A percentile compares a stretch with the other conserved stretches of the same genome.
Conservation (phyloP, 2,113 vertebrate species). For the Aldabrachelys gigantea region DNA sequence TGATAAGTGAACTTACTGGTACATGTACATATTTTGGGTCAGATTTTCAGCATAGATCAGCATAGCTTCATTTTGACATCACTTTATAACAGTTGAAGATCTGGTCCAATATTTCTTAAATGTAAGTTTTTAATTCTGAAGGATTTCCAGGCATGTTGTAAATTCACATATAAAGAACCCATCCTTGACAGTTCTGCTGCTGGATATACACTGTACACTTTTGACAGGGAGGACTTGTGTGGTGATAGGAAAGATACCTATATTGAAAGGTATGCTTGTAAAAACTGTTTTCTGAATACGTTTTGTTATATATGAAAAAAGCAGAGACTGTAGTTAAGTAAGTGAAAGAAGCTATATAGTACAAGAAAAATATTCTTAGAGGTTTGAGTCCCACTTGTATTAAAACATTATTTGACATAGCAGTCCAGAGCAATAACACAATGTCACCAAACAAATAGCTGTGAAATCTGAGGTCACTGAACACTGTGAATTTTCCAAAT, state of each 20-base stretch:
- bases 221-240: not conserved
- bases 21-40: not conserved
- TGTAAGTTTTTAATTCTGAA: rapidly evolving
- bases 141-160: rapidly evolving
- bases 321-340: not conserved
- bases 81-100: not conserved
- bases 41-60: not conserved
- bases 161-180: not conserved
- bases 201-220: not conserved
- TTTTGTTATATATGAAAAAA: not conserved
- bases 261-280: not conserved
- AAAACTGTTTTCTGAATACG: not conserved
- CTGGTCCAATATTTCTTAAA: not conserved
- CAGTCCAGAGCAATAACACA: not conserved
- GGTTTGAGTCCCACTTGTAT: not conserved
- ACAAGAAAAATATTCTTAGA: not conserved
- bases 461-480: constrained; percentile 17
- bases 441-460: not conserved
- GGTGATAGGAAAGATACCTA: not conserved
- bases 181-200: not conserved
- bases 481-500: constrained; percentile 21
- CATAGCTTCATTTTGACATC: not conserved
- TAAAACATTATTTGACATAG: not conserved
- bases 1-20: not conserved
- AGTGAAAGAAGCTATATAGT: not conserved